Evolutionary conservation across 2,113 vertebrate genomes (phyloP).

Genomic region (Ploceus nigricollis): DNA sequence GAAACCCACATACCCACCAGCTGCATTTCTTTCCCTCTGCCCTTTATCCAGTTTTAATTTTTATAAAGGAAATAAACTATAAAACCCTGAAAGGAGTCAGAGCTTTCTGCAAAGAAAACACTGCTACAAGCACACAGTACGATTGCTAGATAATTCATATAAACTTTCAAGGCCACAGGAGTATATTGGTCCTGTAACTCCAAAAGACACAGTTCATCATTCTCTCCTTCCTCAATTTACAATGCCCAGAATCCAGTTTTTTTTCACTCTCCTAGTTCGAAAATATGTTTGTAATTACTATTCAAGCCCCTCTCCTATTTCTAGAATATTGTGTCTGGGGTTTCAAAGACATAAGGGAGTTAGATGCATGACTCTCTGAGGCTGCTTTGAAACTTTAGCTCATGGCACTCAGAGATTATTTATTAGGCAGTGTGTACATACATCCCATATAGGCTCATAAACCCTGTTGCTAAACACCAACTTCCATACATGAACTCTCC

Average conservation of each 20-base stretch:
- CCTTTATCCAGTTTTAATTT: background rate
- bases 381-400: conserved; percentile 13
- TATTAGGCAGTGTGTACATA: background rate
- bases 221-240: conserved; percentile 22
- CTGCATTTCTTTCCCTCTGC: background rate
- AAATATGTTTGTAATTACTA: conserved; percentile 23
- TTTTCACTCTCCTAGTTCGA: background rate
- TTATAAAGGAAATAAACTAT: background rate
- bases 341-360: conserved; percentile 22
- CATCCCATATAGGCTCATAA: background rate
- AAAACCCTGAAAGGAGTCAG: background rate
- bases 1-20: background rate
- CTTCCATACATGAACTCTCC: background rate
- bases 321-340: background rate
- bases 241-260: background rate
- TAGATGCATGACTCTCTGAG: conserved; percentile 25
- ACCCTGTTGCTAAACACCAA: background rate
- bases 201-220: background rate
- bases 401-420: background rate
- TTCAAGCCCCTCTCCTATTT: conserved; percentile 8
- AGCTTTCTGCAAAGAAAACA: conserved; percentile 36
- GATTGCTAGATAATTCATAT: conserved; percentile 6
- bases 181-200: background rate
- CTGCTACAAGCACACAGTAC: background rate
- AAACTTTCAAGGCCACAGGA: background rate